phyloP scores from a whole-genome alignment of 2,113 vertebrate genomes.

The Tragulus kanchil region DNA sequence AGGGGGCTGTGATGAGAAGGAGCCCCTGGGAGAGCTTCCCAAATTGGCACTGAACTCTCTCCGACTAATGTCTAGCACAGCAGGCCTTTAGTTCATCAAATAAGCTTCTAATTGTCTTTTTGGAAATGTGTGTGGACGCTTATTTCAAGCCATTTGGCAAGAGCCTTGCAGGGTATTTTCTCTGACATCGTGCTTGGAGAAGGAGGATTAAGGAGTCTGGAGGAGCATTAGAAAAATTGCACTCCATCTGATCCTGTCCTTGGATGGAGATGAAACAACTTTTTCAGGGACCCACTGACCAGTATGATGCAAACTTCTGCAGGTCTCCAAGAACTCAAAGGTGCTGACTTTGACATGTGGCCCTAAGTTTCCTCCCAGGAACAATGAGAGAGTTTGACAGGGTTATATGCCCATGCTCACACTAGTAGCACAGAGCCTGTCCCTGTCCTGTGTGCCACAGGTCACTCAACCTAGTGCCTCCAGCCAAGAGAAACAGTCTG shows the following conservation, averaged over 20 bases:
- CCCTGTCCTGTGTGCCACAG: background rate
- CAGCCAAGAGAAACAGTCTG: background rate
- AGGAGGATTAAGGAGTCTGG: slow-evolving; percentile 61
- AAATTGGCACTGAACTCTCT: slow-evolving; percentile 65
- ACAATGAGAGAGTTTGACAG: too few species aligned
- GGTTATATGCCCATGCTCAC: too few species aligned
- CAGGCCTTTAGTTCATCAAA: slow-evolving; percentile 76
- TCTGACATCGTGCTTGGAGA: slow-evolving; percentile 62
- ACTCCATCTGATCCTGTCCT: slow-evolving; percentile 30
- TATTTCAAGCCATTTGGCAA: slow-evolving; percentile 78
- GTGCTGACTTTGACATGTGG: background rate
- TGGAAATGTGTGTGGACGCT: slow-evolving; percentile 53
- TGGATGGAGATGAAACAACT: slow-evolving; percentile 47
- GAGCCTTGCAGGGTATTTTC: slow-evolving; percentile 60
- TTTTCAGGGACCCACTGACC: background rate
- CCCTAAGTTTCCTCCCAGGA: background rate
- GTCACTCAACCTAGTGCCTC: background rate
- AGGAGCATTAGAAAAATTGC: slow-evolving; percentile 57
- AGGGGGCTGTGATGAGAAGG: slow-evolving; percentile 28
- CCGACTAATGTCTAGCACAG: slow-evolving; percentile 65
- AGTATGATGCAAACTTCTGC: background rate
- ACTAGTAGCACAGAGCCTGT: background rate
- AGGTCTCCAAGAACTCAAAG: background rate
- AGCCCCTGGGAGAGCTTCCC: slow-evolving; percentile 41
- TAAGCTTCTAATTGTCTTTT: slow-evolving; percentile 81